These are phyloP conservation scores for Solenodon paradoxus DNA, from an alignment of 2,113 vertebrate genomes.

Conservation along the genomic window DNA sequence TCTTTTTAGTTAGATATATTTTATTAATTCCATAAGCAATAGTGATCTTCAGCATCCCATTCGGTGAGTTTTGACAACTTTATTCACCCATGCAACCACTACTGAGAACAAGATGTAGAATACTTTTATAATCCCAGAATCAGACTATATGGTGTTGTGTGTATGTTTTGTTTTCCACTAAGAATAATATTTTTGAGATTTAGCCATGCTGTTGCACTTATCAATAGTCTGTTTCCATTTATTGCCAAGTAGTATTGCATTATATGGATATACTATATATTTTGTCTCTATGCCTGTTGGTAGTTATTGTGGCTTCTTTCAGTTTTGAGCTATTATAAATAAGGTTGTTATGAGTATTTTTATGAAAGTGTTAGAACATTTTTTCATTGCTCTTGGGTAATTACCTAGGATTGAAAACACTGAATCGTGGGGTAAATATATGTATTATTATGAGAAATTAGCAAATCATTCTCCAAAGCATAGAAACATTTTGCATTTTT, in stretches of 20 bases:
- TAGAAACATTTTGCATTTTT: conserved; percentile 22
- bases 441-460: neutral
- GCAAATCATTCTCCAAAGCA: neutral
- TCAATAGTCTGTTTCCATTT: neutral
- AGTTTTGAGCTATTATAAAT: neutral
- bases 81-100: neutral
- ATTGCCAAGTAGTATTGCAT: neutral
- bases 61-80: neutral
- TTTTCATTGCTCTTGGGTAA: conserved; percentile 24
- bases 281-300: neutral
- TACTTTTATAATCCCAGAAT: neutral
- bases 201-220: neutral
- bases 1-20: neutral
- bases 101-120: neutral
- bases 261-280: neutral
- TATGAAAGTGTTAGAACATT: neutral
- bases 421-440: neutral
- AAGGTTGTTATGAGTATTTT: neutral
- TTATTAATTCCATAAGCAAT: neutral
- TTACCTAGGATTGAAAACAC: neutral
- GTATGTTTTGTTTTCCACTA: neutral
- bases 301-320: neutral
- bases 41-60: neutral
- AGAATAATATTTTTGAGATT: neutral
- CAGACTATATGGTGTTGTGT: neutral